Evolutionary conservation across 2,113 vertebrate species (phyloP), one percentile per base, ranked within the genome.

Genomic region (Brachyistius frenatus): DNA sequence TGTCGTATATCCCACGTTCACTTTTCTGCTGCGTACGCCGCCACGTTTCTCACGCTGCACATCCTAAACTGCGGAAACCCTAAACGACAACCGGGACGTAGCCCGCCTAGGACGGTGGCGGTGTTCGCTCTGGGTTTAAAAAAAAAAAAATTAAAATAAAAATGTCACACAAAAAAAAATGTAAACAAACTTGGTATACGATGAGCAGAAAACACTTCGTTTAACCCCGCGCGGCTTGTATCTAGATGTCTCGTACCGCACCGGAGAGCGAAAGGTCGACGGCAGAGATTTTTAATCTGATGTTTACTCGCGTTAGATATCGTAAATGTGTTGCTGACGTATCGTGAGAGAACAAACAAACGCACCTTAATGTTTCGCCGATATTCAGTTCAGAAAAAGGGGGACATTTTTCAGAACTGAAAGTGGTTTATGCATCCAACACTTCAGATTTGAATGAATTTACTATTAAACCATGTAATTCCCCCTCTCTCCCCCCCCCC

Each of bases 281-380:
- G 16, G 61, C 80, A 88, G 76, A 84, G 85, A 76, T 93, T 90
- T 90, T 81, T 80, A 88, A 79, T 88, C 86, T 66, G 73, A 87
- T 49, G 70, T 91, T 86, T 84, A 79, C 61, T 58, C 41, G 80
- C 87, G 77, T 78, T 81, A 81, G 84, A 82, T 87, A 58, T 86
- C 73, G 76, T 92, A 88, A 58, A 80, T 85, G 81, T 92, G 52
- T 65, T 63, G 58, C 62, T 76, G 58, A 77, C 72, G 55, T 77
- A 53, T 84, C 57, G 60, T 80, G 73, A 83, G 82, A 78, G 53
- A 77, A 87, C 13, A 84, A 83, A 23, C 23, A 89, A 83, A 89
- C 36, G 92, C 93, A 95, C 94, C 90, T 95, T 94, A 93, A 85
- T 66, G 47, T 84, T 88, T 55, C 23, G 79, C 66, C 63, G 36